These are phyloP conservation scores for Pterois miles DNA, from an alignment of 2,797 vertebrate species.

Conservation along the genomic window DNA sequence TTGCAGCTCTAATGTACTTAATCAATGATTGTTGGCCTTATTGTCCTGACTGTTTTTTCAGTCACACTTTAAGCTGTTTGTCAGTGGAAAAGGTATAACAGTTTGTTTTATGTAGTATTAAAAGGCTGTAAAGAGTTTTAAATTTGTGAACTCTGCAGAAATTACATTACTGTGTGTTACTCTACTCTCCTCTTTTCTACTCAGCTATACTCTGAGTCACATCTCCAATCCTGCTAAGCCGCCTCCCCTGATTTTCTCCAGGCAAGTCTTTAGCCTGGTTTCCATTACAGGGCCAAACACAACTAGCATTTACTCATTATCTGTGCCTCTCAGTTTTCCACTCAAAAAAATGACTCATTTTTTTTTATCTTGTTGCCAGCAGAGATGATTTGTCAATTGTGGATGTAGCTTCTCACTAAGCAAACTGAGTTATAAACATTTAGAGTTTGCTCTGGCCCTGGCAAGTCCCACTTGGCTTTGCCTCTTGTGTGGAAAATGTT, in stretches of 20 bases:
- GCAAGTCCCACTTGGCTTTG: slow-evolving; percentile 36
- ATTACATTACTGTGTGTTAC: neutral
- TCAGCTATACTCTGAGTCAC: slow-evolving; percentile 20
- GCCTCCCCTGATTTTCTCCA: slow-evolving; percentile 8
- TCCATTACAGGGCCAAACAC: slow-evolving; percentile 53
- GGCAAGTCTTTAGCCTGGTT: slow-evolving; percentile 48
- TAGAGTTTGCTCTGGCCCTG: slow-evolving; percentile 44
- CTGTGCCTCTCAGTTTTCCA: slow-evolving; percentile 48
- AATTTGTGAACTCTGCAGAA: neutral
- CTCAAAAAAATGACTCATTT: slow-evolving; percentile 10
- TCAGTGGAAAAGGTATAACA: neutral
- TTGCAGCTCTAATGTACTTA: neutral
- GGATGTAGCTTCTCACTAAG: slow-evolving; percentile 36
- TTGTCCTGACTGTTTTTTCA: neutral
- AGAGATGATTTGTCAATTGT: slow-evolving; percentile 48
- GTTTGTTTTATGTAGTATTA: neutral
- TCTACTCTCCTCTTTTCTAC: neutral
- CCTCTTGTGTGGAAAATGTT: slow-evolving; percentile 50
- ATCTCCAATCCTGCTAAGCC: slow-evolving; percentile 6
- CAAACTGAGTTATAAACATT: slow-evolving; percentile 47
- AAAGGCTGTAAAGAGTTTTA: neutral
- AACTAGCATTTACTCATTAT: slow-evolving; percentile 57
- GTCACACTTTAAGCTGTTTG: neutral
- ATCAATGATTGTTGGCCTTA: neutral
- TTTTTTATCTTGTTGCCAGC: slow-evolving; percentile 39